phyloP scores from a whole-genome alignment of 2,113 vertebrate species.

The Clarias gariepinus region DNA sequence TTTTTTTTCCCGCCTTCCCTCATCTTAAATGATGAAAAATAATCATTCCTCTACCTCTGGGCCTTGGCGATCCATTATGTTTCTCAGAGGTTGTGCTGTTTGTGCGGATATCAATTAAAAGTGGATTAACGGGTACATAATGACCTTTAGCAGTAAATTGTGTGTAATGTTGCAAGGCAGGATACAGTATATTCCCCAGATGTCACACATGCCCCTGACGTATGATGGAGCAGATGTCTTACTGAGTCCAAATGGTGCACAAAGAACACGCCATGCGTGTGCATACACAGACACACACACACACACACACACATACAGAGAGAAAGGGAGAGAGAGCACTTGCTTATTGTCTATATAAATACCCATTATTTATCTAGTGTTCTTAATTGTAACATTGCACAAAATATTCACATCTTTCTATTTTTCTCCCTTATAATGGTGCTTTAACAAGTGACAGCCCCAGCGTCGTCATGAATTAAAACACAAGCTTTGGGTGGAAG shows the following conservation, averaged over 20 bases:
- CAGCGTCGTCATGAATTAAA: constrained; percentile 31
- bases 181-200: constrained; percentile 86
- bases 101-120: constrained; percentile 85
- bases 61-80: constrained; percentile 73
- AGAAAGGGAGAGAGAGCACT: background rate
- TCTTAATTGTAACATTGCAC: constrained; percentile 15
- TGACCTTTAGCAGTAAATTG: constrained; percentile 88
- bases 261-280: constrained; percentile 62
- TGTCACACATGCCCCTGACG: constrained; percentile 82
- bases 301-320: constrained; percentile 53
- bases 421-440: background rate
- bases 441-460: constrained; percentile 1
- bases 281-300: constrained; percentile 51
- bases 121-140: constrained; percentile 84
- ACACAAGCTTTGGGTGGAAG: constrained; percentile 28
- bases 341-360: constrained; percentile 15
- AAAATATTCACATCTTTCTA: background rate
- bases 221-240: constrained; percentile 84
- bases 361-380: constrained; percentile 41
- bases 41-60: constrained; percentile 71
- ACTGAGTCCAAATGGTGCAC: constrained; percentile 78
- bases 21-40: constrained; percentile 57
- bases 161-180: constrained; percentile 85
- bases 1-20: constrained; percentile 22
- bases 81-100: constrained; percentile 79